Evolutionary conservation across 2,113 vertebrate species (phyloP), one percentile per base, ranked within the genome.

Genomic region (Budorcas taxicolor): DNA sequence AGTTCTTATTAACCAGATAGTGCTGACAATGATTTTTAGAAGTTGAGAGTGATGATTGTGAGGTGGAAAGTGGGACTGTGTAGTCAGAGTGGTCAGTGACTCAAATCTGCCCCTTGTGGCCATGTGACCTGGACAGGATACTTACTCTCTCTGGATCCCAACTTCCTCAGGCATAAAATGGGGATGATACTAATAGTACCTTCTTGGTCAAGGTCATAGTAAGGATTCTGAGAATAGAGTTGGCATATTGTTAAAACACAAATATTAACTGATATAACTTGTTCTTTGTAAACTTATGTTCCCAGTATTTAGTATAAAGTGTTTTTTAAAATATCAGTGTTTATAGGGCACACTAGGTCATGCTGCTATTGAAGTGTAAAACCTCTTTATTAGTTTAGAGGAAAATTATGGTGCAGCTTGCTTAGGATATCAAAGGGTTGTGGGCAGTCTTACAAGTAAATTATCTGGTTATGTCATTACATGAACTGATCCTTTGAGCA

Each of bases 211-310:
- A 76, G 29, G 45, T 88, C 74, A 64, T 88, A 90, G 31, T 87
- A 67, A 96, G 25, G 15, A 93, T 95, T 97, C 67, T 93, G 23
- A 90, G 16, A 91, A 84, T 33, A 82, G 27, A 93, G 13, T 52
- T 97, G n/a, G 16, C 29, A 62, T 85, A 53, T 53, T 85, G 15
- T 85, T 64, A 96, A 82, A 97, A 94, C 88, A 86, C 81, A 64
- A 88, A 64, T 90, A 85, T 43, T 91, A 87, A 74, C 5, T 52
- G 76, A 53, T 88, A 74, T 55, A 85, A 93, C 29, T 40, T 89
- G 9, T 82, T 88, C 3, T 94, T 40, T 57, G 0, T 91, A 47
- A 82, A 50, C 27, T 85, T 97, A 3, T 43, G 14, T 96, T 95
- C 80, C 12, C 27, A 92, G 7, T 64, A 90, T 71, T 87, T 96